Evolutionary conservation across 1,140 invertebrate species (phyloP), one percentile per base, ranked within the genome.

Genomic region (Drosophila varians): DNA sequence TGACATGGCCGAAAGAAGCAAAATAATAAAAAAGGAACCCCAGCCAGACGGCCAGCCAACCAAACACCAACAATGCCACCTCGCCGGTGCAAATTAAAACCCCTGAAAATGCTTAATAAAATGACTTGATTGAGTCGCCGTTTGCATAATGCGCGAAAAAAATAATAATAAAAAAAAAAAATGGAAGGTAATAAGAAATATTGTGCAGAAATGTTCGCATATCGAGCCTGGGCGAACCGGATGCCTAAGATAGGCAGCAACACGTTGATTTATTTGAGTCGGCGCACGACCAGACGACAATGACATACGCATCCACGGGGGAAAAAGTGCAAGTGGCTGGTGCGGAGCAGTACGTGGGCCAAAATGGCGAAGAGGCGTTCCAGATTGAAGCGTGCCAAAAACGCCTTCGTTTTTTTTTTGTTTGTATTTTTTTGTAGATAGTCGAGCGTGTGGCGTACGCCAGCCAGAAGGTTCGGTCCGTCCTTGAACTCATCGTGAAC

Each of bases 101-200:
- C 70, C 60, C 60, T 64, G 71, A 78, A 68, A 73, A 68, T 72
- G 78, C 75, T 74, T 84, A 66, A 75, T 79, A 84, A 84, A 86
- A 86, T 84, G 80, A 61, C 80, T 84, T 84, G 76, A 84, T 84
- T 86, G 75, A 84, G 80, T 80, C 70, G 74, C 69, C 40, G 48
- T 77, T 72, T 77, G 58, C 68, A 77, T 77, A 77, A 77, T 72
- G 42, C 36, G 54, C 42, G 21, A 62, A 60, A 52, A 16, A 3
- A 40, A 70, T 38, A 49, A 40, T 6, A 34, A 34, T 18, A 43
- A 42, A 36, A 60, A 28, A 34, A 23, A 43, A 42, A 36, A 60
- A 28, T 40, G 40, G 47, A 55, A 31, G 14, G 34, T 70, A 55
- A 56, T 57, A n/a, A 56, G 25, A 71, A 71, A 58, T 48, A 42